These are phyloP conservation scores for Cremastinae sp. DNA, from an alignment of 2,888 invertebrate genomes.

Conservation along the genomic window DNA sequence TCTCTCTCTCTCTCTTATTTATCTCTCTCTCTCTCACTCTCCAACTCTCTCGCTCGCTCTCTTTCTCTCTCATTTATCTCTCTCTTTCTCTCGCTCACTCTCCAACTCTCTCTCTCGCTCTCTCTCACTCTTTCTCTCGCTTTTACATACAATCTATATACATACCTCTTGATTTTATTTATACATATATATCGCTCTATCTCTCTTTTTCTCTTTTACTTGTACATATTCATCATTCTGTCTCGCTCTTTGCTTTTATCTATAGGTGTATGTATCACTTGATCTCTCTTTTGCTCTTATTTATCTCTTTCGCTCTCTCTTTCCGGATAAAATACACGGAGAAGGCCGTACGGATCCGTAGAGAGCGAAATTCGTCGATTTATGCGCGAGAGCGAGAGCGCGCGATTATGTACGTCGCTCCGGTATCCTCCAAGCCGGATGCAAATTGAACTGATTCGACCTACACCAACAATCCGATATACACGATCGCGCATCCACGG, in stretches of 20 bases:
- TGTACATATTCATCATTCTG: no score
- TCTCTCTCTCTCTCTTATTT: conserved; percentile 4
- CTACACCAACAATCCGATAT: conserved; percentile 36
- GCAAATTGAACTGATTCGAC: conserved; percentile 64
- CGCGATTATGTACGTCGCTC: conserved; percentile 69
- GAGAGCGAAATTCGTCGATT: conserved; percentile 57
- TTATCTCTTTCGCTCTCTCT: conserved; percentile 15
- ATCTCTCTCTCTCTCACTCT: conserved; percentile 13
- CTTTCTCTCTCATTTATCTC: background rate
- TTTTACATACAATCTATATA: no score
- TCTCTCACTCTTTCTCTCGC: conserved; percentile 22
- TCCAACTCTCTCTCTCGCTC: conserved; percentile 7
- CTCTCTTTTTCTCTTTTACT: conserved; percentile 20
- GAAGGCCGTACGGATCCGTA: conserved; percentile 32
- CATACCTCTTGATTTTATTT: no score
- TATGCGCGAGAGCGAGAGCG: conserved; percentile 63
- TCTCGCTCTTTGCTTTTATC: no score
- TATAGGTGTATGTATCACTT: no score
- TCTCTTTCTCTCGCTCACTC: conserved; percentile 12
- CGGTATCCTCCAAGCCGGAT: conserved; percentile 67
- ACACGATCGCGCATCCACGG: background rate
- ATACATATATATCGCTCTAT: conserved; percentile 41
- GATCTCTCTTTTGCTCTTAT: conserved; percentile 2
- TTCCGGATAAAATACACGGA: conserved; percentile 35
- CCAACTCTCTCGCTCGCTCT: conserved; percentile 11